Conservation (phyloP, 2,888 invertebrate genomes). For the Theretra japonica region DNA sequence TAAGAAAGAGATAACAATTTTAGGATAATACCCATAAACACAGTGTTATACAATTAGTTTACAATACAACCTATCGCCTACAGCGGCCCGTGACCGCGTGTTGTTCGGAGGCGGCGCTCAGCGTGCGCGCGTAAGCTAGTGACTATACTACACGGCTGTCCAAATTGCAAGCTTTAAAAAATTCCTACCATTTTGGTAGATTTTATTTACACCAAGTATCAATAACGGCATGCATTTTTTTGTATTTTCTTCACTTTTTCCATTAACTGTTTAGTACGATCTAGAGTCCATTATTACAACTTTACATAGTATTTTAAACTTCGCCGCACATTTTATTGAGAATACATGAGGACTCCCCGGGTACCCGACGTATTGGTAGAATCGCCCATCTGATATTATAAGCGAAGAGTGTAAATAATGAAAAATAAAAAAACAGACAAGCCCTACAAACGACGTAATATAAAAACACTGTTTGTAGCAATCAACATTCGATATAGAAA, state of each 20-base stretch:
- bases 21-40: constrained; percentile 79
- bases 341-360: neutral
- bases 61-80: constrained; percentile 37
- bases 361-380: neutral
- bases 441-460: neutral
- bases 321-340: neutral
- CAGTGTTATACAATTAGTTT: constrained; percentile 55
- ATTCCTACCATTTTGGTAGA: constrained; percentile 60
- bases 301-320: neutral
- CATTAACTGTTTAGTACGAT: constrained; percentile 21
- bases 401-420: neutral
- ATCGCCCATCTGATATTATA: neutral
- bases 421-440: neutral
- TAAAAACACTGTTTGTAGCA: neutral
- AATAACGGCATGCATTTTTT: constrained; percentile 33
- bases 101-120: constrained; percentile 66
- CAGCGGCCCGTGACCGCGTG: constrained; percentile 54
- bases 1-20: constrained; percentile 83
- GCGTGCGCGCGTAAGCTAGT: constrained; percentile 51
- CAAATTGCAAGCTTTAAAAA: constrained; percentile 51
- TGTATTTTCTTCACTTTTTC: constrained; percentile 25
- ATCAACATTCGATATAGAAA: too few species aligned
- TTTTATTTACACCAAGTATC: constrained; percentile 48
- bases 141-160: constrained; percentile 36
- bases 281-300: constrained; percentile 23